These are phyloP conservation scores for Gerris buenoi DNA, from an alignment of 1,140 invertebrate genomes.

Conservation along the genomic window DNA sequence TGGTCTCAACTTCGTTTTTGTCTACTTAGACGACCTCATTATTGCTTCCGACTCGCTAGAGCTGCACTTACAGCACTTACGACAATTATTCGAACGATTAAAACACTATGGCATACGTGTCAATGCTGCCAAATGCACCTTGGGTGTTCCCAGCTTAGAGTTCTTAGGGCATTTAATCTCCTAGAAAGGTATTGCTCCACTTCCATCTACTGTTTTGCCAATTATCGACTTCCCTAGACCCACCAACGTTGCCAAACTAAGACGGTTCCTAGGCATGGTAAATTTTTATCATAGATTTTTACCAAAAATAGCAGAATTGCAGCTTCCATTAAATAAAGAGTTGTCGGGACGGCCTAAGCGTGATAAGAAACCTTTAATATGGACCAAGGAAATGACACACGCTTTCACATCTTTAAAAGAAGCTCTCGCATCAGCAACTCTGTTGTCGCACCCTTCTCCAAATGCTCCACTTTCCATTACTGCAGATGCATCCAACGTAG, in stretches of 20 bases:
- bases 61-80: background rate
- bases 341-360: background rate
- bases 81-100: background rate
- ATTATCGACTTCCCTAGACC: background rate
- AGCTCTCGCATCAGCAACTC: too few species aligned
- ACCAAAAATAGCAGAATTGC: background rate
- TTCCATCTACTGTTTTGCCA: background rate
- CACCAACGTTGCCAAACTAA: background rate
- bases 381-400: too few species aligned
- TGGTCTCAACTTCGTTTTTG: too few species aligned
- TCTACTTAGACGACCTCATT: background rate
- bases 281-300: background rate
- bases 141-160: background rate
- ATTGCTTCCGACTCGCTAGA: background rate
- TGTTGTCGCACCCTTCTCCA: too few species aligned
- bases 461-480: too few species aligned
- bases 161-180: slow-evolving; percentile 4
- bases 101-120: background rate
- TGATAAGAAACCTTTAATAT: too few species aligned
- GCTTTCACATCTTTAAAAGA: too few species aligned
- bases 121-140: background rate
- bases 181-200: background rate
- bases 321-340: background rate
- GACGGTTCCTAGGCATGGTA: slow-evolving; percentile 2
- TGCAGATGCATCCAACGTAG: too few species aligned